These are phyloP conservation scores for Zaprionus taronus DNA, from an alignment of 1,140 invertebrate species.

Conservation along the genomic window DNA sequence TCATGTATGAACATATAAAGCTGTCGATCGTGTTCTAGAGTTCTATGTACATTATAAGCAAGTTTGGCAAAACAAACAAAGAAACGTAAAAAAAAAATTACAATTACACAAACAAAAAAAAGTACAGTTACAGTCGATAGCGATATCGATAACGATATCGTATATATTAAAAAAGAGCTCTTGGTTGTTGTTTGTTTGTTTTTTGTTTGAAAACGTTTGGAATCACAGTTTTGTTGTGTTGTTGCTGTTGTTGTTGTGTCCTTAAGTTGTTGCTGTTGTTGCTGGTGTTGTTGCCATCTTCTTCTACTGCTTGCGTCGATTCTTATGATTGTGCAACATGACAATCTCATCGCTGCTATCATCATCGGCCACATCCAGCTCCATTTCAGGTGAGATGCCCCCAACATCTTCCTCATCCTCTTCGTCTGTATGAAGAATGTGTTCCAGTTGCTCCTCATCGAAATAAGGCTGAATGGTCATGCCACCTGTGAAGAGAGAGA, in stretches of 20 bases:
- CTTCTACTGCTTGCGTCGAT: constrained; percentile 58
- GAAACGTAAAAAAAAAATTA: constrained; percentile 9
- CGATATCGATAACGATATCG: constrained; percentile 9
- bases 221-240: constrained; percentile 80
- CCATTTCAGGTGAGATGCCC: constrained; percentile 41
- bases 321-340: constrained; percentile 76
- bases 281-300: constrained; percentile 7
- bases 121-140: constrained; percentile 9
- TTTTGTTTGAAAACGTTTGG: constrained; percentile 67
- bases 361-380: constrained; percentile 63
- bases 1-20: constrained; percentile 6
- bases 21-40: not conserved
- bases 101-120: constrained; percentile 13
- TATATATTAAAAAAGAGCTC: constrained; percentile 15
- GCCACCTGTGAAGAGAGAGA: constrained; percentile 47
- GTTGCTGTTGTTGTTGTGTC: constrained; percentile 40
- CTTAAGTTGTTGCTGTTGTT: constrained; percentile 39
- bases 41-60: constrained; percentile 25
- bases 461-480: constrained; percentile 85
- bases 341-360: constrained; percentile 85
- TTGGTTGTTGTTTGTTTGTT: constrained; percentile 14
- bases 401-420: constrained; percentile 78
- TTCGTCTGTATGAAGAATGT: constrained; percentile 67
- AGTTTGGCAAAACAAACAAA: constrained; percentile 10
- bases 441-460: constrained; percentile 84